Evolutionary conservation across 2,797 vertebrate genomes (phyloP).

Genomic region (Pangasius sanitwongsei): DNA sequence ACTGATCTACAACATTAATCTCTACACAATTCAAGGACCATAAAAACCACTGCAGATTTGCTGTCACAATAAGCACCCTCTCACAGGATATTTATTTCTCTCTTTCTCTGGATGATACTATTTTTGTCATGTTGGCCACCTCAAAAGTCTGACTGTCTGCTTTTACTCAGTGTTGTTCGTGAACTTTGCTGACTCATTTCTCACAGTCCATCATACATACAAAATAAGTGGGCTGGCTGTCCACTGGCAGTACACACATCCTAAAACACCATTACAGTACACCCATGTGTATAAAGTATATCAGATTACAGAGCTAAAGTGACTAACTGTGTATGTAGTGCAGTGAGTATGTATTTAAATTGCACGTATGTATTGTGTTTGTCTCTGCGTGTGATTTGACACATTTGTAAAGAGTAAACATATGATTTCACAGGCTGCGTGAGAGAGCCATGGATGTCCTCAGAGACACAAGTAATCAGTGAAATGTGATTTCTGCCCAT

Average conservation of each 20-base stretch:
- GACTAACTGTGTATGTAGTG: not conserved
- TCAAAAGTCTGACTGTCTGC: not conserved
- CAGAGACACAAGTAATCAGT: slow-evolving; percentile 46
- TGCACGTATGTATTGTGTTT: not conserved
- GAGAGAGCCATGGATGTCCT: slow-evolving; percentile 34
- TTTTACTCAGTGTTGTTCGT: slow-evolving; percentile 13
- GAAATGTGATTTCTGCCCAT: slow-evolving; percentile 56
- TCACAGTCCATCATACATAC: slow-evolving; percentile 25
- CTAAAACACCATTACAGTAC: not conserved
- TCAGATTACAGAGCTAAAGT: not conserved
- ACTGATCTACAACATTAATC: not conserved
- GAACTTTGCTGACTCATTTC: slow-evolving; percentile 31
- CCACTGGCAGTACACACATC: not conserved
- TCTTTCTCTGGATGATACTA: not conserved
- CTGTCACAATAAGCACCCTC: not conserved
- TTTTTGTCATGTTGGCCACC: not conserved
- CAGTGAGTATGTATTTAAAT: not conserved
- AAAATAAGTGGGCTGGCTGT: slow-evolving; percentile 31
- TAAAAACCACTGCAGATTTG: not conserved
- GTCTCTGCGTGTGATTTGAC: slow-evolving; percentile 7
- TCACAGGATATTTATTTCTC: not conserved
- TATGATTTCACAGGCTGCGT: slow-evolving; percentile 28
- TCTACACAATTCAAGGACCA: not conserved
- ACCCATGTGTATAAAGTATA: not conserved
- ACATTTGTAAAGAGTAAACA: slow-evolving; percentile 16